These are phyloP conservation scores for Struthidea cinerea DNA, from an alignment of 2,113 vertebrate genomes.

Conservation along the genomic window DNA sequence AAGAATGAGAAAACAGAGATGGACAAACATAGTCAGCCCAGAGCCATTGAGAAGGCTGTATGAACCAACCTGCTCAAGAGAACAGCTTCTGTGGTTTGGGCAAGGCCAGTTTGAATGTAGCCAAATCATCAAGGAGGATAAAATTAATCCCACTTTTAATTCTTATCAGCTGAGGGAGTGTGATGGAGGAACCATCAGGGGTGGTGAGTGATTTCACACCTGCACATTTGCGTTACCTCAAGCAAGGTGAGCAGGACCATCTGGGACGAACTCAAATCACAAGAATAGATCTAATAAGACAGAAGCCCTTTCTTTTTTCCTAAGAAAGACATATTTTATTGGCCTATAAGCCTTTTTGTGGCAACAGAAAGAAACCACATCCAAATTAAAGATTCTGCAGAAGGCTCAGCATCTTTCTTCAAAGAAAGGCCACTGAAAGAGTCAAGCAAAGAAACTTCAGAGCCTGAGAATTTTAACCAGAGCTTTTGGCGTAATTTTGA, in stretches of 20 bases:
- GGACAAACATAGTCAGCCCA: not conserved
- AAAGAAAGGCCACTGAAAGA: not conserved
- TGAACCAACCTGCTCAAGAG: not conserved
- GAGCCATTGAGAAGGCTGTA: not conserved
- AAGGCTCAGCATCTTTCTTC: not conserved
- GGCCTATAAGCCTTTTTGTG: not conserved
- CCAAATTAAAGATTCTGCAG: not conserved
- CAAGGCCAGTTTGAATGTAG: not conserved
- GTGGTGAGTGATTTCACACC: not conserved
- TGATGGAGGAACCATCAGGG: not conserved
- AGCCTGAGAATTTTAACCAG: not conserved
- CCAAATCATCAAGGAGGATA: not conserved
- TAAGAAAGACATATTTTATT: not conserved
- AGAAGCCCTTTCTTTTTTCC: not conserved
- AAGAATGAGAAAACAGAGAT: not conserved
- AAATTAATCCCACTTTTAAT: not conserved
- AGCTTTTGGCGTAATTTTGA: not conserved
- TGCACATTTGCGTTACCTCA: not conserved
- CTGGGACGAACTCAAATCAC: not conserved
- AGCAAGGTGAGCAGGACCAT: not conserved
- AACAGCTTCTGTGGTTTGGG: not conserved
- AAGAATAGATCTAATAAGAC: not conserved
- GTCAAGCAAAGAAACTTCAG: not conserved
- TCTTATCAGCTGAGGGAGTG: not conserved
- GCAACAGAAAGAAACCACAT: not conserved